These are phyloP conservation scores for Trochalopteron elliotii DNA, from an alignment of 2,113 vertebrate species.

Conservation along the genomic window DNA sequence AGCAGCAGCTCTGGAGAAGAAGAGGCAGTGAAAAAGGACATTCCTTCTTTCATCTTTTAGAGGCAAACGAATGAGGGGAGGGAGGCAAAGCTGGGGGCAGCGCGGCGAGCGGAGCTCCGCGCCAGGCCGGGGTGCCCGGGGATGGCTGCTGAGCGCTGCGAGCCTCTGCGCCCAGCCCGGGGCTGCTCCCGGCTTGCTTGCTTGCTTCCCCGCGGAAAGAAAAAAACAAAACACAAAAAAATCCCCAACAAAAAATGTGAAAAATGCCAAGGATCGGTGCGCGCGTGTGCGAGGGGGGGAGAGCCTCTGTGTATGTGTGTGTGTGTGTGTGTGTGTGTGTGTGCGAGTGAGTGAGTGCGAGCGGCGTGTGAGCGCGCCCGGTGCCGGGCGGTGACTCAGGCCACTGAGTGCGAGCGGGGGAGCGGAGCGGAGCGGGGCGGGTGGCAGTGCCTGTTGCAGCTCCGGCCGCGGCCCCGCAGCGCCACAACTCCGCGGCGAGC, in stretches of 20 bases:
- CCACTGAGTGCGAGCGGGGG: constrained; percentile 28
- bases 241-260: constrained; percentile 73
- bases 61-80: background rate
- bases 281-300: background rate
- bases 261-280: constrained; percentile 82
- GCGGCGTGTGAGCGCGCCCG: constrained; percentile 34
- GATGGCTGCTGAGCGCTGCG: background rate
- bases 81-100: background rate
- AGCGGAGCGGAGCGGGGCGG: background rate
- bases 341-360: background rate
- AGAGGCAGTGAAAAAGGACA: constrained; percentile 83
- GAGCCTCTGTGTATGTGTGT: background rate
- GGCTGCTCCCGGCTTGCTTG: constrained; percentile 73
- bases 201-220: constrained; percentile 64
- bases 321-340: background rate
- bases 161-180: constrained; percentile 17
- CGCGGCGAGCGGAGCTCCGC: background rate
- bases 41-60: constrained; percentile 86
- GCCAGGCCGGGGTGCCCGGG: constrained; percentile 3
- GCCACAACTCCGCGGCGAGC: constrained; percentile 58
- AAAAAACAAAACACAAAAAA: constrained; percentile 75
- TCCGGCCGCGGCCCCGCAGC: constrained; percentile 55
- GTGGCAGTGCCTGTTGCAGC: constrained; percentile 73
- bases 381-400: constrained; percentile 66
- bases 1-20: constrained; percentile 81